Evolutionary conservation across 2,797 vertebrate species (phyloP).

Genomic region (Erpetoichthys calabaricus): DNA sequence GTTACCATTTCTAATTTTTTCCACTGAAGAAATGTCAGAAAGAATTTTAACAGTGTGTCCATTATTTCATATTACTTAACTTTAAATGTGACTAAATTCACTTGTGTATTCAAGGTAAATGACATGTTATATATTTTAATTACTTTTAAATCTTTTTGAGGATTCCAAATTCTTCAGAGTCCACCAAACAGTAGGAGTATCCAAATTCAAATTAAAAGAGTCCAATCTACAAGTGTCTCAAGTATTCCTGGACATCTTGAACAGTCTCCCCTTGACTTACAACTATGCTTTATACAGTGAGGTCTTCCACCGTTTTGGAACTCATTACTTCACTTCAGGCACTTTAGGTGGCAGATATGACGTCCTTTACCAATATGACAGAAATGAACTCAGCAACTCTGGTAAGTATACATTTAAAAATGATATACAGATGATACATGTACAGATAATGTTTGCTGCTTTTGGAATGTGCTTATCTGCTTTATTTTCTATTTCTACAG

Average conservation of each 20-base stretch:
- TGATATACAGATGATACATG: slow-evolving; percentile 1
- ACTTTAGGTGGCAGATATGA: slow-evolving; percentile 79
- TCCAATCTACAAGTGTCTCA: slow-evolving; percentile 61
- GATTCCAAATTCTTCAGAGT: slow-evolving; percentile 75
- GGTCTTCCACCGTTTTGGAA: slow-evolving; percentile 80
- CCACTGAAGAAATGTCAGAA: no score
- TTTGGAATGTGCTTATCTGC: no score
- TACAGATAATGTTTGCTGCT: neutral
- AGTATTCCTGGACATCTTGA: slow-evolving; percentile 66
- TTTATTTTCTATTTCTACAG: no score
- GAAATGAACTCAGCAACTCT: slow-evolving; percentile 56
- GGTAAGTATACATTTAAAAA: slow-evolving; percentile 44
- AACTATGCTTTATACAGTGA: slow-evolving; percentile 77
- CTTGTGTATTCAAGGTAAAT: neutral
- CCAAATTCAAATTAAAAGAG: slow-evolving; percentile 60
- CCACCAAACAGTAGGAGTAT: slow-evolving; percentile 66
- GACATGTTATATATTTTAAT: neutral
- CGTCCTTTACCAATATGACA: slow-evolving; percentile 76
- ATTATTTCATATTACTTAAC: neutral
- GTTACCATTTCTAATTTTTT: no score
- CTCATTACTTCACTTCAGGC: slow-evolving; percentile 77
- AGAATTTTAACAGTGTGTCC: no score
- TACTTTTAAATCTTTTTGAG: slow-evolving; percentile 34
- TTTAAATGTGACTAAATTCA: neutral
- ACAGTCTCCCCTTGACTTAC: slow-evolving; percentile 74